Evolutionary conservation across 2,888 invertebrate species (phyloP).

Genomic region (Eupsilia transversa): DNA sequence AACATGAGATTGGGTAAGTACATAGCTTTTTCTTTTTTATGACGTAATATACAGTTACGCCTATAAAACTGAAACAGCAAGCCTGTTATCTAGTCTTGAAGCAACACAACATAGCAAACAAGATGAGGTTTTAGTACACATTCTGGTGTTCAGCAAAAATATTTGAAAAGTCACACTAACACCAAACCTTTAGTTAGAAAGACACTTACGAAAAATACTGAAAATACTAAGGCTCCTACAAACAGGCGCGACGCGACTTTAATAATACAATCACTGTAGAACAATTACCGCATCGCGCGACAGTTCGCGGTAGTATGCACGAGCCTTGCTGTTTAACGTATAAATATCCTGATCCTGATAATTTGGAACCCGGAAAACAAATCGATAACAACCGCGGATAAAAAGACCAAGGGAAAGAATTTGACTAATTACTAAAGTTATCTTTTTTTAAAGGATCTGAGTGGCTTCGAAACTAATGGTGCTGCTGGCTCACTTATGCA

Average conservation of each 20-base stretch:
- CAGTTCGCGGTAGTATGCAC: no score
- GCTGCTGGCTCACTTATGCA: conserved; percentile 14
- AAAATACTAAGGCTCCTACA: no score
- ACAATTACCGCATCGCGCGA: no score
- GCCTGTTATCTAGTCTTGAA: conserved; percentile 17
- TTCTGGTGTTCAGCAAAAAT: conserved; percentile 25
- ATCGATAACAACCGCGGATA: conserved; percentile 9
- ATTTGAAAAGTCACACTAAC: background rate
- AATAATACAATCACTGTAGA: no score
- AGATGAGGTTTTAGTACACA: conserved; percentile 34
- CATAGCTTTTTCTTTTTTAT: conserved; percentile 52
- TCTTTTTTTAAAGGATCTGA: conserved; percentile 10
- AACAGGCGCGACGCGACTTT: no score
- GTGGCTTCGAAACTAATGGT: conserved; percentile 10
- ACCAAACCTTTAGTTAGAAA: background rate
- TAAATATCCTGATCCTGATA: background rate
- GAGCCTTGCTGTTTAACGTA: no score
- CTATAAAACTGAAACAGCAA: conserved; percentile 45
- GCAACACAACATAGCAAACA: conserved; percentile 25
- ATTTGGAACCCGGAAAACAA: conserved; percentile 12
- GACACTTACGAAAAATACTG: background rate
- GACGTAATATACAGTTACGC: conserved; percentile 44
- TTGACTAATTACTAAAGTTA: conserved; percentile 28
- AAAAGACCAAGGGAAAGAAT: conserved; percentile 12
- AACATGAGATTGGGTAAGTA: conserved; percentile 51